phyloP scores from a whole-genome alignment of 2,888 invertebrate species.

The Emesis russula region DNA sequence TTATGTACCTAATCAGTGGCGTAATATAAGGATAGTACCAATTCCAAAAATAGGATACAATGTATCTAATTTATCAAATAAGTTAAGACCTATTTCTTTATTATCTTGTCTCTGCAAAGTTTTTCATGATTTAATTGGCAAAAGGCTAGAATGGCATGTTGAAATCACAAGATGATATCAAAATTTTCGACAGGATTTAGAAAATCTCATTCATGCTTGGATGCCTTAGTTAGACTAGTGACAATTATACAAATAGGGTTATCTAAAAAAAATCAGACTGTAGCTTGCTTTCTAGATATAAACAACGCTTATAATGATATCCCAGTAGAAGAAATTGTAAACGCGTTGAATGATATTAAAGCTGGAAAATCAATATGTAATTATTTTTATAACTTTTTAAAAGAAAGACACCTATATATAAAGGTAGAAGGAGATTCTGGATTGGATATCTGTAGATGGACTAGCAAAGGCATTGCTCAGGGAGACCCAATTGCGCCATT shows the following conservation, averaged over 20 bases:
- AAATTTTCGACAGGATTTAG: constrained; percentile 2
- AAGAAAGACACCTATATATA: constrained; percentile 28
- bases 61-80: background rate
- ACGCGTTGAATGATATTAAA: constrained; percentile 4
- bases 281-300: constrained; percentile 13
- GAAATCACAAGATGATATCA: constrained; percentile 1
- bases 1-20: constrained; percentile 13
- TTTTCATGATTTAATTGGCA: background rate
- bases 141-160: constrained; percentile 20
- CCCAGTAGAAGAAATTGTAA: background rate
- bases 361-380: constrained; percentile 20
- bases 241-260: background rate
- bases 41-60: background rate
- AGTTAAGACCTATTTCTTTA: constrained; percentile 6
- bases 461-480: constrained; percentile 47
- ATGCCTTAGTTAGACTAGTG: constrained; percentile 9
- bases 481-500: constrained; percentile 69
- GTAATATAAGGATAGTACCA: background rate
- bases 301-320: constrained; percentile 10
- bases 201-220: background rate
- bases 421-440: background rate
- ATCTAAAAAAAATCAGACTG: background rate
- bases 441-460: constrained; percentile 21
- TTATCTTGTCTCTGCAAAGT: constrained; percentile 16
- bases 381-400: constrained; percentile 43